Conservation (phyloP, 2,113 vertebrate genomes). For the Colaptes auratus region DNA sequence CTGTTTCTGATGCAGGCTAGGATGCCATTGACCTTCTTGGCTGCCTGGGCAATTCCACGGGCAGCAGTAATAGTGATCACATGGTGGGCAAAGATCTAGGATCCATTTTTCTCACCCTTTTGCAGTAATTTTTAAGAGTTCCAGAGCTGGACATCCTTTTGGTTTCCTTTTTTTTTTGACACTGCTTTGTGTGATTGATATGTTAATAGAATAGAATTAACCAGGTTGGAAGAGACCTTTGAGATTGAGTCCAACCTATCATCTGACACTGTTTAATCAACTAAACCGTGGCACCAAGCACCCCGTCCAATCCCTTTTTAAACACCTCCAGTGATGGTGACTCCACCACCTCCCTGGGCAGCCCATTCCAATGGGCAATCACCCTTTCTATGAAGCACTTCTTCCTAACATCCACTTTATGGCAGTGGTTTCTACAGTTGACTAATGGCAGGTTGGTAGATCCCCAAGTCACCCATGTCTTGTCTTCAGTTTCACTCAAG, state of each 20-base stretch:
- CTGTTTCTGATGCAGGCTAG: too few relatives aligned
- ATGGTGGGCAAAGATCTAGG: background rate
- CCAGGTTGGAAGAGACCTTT: too few relatives aligned
- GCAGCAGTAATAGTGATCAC: background rate
- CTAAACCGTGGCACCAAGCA: too few relatives aligned
- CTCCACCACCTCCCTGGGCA: too few relatives aligned
- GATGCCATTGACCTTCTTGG: too few relatives aligned
- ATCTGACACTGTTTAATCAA: too few relatives aligned
- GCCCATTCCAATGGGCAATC: too few relatives aligned
- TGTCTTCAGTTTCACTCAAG: background rate
- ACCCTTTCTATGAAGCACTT: too few relatives aligned
- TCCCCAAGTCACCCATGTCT: background rate
- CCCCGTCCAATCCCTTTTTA: too few relatives aligned
- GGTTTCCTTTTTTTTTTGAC: background rate
- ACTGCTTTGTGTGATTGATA: fast-evolving
- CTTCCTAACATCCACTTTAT: too few relatives aligned
- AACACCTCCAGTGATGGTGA: too few relatives aligned
- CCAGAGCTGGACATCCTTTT: background rate
- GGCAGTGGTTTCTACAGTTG: background rate
- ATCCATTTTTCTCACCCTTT: background rate
- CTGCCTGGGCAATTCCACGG: background rate
- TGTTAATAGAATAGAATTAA: background rate
- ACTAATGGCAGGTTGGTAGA: background rate
- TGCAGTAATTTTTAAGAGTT: background rate
- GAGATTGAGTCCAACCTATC: too few relatives aligned